Evolutionary conservation across 2,113 vertebrate genomes (phyloP), one percentile per base, ranked within the genome.

Genomic region (Leuciscus idus): DNA sequence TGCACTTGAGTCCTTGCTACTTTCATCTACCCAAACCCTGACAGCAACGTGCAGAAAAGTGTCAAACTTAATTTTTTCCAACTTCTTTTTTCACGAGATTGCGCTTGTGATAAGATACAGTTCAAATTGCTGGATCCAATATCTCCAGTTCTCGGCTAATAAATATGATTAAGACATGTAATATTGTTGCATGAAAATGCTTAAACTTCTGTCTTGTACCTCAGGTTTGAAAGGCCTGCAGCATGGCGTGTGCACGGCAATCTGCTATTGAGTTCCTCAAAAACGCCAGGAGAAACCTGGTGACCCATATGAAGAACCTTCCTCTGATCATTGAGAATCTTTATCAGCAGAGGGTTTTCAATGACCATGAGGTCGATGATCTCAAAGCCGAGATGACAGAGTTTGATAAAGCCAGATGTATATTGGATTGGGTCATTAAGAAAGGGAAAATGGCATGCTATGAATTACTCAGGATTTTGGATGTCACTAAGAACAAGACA

Each of bases 301-400:
- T 87, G 21, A 23, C 12, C 0, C 0, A 7, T 1, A 30, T 86
- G 23, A 17, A 64, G 61, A 79, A 78, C 46, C 0, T 73, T 50
- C 39, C 57, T 23, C 30, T 88, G 36, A 88, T 83, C 48, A 23
- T 36, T 66, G 84, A 86, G 26, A 83, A 80, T 66, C 81, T 88
- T 72, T 36, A 28, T 50, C 50, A 87, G 39, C 17, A n/a, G 36
- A 61, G 2, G 0, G 64, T 87, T 12, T 84, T 87, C 19, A 74
- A 52, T 72, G 21, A 36, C 3, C 0, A 62, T 62, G 26, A 87
- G 1, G 15, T 79, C 4, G 17, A 50, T 39, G 43, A 0, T 23
- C 26, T 87, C 26, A 80, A 70, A 48, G 75, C 86, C 7, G 28
- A 62, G 30, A 73, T 2, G 50, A 64, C 26, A 73, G 50, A 78